Evolutionary conservation across 2,888 invertebrate species (phyloP).

Genomic region (Drosophila parthenogenetica): DNA sequence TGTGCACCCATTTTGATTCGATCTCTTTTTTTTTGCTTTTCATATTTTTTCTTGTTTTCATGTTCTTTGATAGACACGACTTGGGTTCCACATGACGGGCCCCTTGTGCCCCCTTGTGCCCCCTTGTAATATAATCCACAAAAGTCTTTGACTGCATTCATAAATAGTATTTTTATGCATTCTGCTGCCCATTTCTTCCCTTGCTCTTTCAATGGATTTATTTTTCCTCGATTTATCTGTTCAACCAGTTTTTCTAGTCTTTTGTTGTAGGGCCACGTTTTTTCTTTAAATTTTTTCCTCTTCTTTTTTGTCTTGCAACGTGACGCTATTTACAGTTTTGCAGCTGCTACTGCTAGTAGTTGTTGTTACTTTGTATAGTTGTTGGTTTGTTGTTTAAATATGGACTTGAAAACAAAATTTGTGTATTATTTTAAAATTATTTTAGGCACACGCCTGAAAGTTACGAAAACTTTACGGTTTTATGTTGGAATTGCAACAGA

Average conservation of each 20-base stretch:
- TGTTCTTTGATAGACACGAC: slow-evolving; percentile 17
- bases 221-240: slow-evolving; percentile 26
- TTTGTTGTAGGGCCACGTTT: slow-evolving; percentile 54
- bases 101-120: not conserved
- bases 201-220: slow-evolving; percentile 31
- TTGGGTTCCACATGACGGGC: slow-evolving; percentile 36
- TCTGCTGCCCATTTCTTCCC: not conserved
- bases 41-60: not conserved
- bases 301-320: slow-evolving; percentile 41
- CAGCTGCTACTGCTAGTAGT: slow-evolving; percentile 24
- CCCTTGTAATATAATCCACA: slow-evolving; percentile 50
- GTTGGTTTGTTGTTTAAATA: slow-evolving; percentile 40
- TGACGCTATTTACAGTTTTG: slow-evolving; percentile 57
- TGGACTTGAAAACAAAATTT: slow-evolving; percentile 40
- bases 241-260: slow-evolving; percentile 77
- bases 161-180: slow-evolving; percentile 19
- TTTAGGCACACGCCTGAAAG: slow-evolving; percentile 30
- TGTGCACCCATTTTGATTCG: slow-evolving; percentile 24
- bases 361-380: not conserved
- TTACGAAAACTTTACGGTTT: slow-evolving; percentile 37
- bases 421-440: slow-evolving; percentile 27
- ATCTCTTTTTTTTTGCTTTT: not conserved
- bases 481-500: slow-evolving; percentile 25
- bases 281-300: not conserved
- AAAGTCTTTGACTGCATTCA: slow-evolving; percentile 42